Percentiles rank a stretch among this genome's conserved stretches.
These are phyloP conservation scores for Corbicula japonica DNA, from an alignment of 2,888 invertebrate genomes.

Conservation along the genomic window DNA sequence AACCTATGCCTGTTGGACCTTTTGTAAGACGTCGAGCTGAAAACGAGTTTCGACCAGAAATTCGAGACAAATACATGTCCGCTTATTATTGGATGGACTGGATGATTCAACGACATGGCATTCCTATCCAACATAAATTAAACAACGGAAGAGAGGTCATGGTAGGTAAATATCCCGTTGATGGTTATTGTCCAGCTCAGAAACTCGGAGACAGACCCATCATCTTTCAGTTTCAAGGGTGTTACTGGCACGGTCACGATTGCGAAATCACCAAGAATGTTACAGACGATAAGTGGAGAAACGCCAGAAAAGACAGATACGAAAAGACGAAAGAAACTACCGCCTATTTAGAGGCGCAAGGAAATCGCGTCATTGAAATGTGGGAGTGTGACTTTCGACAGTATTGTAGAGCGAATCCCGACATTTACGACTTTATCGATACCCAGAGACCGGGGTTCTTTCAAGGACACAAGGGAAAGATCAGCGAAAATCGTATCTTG, in stretches of 20 bases:
- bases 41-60: too few relatives aligned
- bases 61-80: too few relatives aligned
- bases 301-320: too few relatives aligned
- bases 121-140: constrained; percentile 27
- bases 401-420: constrained; percentile 37
- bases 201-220: constrained; percentile 2
- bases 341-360: constrained; percentile 26
- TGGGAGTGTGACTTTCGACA: constrained; percentile 50
- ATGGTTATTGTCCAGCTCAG: constrained; percentile 30
- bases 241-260: constrained; percentile 52
- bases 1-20: too few relatives aligned
- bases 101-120: too few relatives aligned
- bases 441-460: constrained; percentile 33
- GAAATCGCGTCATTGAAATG: constrained; percentile 43
- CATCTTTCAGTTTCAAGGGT: constrained; percentile 53
- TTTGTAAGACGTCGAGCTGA: too few relatives aligned
- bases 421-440: constrained; percentile 47
- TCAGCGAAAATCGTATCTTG: constrained; percentile 36
- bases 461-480: constrained; percentile 28
- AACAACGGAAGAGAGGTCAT: constrained; percentile 34
- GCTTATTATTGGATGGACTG: too few relatives aligned
- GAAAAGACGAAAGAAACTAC: too few relatives aligned
- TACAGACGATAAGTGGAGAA: constrained; percentile 41
- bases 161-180: constrained; percentile 44
- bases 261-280: constrained; percentile 28